Percentiles rank a stretch among this genome's conserved stretches.
Conservation (phyloP, 2,797 vertebrate genomes). For the Todus mexicanus region DNA sequence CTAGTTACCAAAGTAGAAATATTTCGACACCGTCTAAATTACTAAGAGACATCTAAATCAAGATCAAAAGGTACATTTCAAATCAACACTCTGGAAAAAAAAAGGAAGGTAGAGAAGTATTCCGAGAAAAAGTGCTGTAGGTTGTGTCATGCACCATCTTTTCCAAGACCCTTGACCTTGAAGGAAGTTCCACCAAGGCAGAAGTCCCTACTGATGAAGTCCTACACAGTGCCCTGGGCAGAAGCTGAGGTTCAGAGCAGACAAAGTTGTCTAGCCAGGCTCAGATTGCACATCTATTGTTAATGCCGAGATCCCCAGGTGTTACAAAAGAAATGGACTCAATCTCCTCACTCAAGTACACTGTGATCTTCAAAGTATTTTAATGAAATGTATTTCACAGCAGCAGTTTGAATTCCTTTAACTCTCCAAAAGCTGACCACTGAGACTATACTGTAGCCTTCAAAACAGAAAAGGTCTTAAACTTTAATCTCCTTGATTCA, state of each 20-base stretch:
- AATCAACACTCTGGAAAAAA: not conserved
- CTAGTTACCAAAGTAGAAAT: not conserved
- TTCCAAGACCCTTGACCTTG: not conserved
- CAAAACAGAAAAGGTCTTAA: not conserved
- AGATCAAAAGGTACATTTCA: not conserved
- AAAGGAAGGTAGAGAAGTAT: not conserved
- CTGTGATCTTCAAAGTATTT: not conserved
- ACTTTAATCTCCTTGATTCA: not conserved
- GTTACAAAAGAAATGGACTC: not conserved
- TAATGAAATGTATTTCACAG: not conserved
- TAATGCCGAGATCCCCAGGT: not conserved
- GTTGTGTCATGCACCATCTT: not conserved
- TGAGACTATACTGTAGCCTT: not conserved
- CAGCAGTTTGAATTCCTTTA: not conserved
- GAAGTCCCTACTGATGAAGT: not conserved
- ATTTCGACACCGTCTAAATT: conserved; percentile 31
- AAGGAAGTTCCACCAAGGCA: not conserved
- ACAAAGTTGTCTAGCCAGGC: not conserved
- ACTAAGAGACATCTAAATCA: not conserved
- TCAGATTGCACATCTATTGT: not conserved
- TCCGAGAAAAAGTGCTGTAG: not conserved
- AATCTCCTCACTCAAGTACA: not conserved
- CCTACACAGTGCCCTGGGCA: not conserved
- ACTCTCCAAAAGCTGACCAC: not conserved
- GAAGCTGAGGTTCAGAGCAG: not conserved